These are phyloP conservation scores for Isaurus tuberculatus DNA, from an alignment of 92 coral and sea anemone genomes.

Conservation along the genomic window DNA sequence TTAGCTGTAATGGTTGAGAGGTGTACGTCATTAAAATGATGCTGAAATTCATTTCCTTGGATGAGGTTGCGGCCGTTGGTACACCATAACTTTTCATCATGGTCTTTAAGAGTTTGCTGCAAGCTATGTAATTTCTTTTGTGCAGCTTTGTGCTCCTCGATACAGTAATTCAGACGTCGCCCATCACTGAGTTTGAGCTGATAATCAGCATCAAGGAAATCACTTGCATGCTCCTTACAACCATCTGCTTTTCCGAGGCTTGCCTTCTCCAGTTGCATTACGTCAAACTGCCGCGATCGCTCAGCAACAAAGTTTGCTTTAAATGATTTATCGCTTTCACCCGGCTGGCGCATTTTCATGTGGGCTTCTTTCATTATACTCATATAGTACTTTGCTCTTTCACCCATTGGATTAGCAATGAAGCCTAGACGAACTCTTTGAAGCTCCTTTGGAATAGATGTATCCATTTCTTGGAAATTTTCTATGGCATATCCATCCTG, in stretches of 20 bases:
- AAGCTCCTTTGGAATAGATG: constrained; percentile 15
- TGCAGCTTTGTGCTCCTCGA: constrained; percentile 55
- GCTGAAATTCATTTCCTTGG: constrained; percentile 31
- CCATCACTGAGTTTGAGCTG: constrained; percentile 53
- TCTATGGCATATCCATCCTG: constrained; percentile 12
- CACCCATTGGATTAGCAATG: constrained; percentile 9
- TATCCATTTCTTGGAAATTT: constrained; percentile 9
- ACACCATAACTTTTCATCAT: constrained; percentile 4
- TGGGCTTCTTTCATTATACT: constrained; percentile 1
- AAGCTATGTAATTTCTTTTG: constrained; percentile 46
- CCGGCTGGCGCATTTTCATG: constrained; percentile 5
- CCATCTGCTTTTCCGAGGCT: constrained; percentile 10
- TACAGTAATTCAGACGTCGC: constrained; percentile 46
- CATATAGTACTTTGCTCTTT: constrained; percentile 15
- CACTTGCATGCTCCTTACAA: constrained; percentile 17
- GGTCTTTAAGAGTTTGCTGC: constrained; percentile 50
- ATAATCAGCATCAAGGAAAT: constrained; percentile 5
- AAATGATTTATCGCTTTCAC: background rate
- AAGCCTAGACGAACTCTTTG: constrained; percentile 15
- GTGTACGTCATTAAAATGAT: constrained; percentile 27
- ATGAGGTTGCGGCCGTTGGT: constrained; percentile 30
- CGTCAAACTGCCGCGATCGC: constrained; percentile 28
- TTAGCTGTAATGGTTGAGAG: background rate
- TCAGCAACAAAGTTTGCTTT: background rate
- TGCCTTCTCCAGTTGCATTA: constrained; percentile 8